Evolutionary conservation across 2,797 vertebrate species (phyloP).

Genomic region (Halcyon leucocephala): DNA sequence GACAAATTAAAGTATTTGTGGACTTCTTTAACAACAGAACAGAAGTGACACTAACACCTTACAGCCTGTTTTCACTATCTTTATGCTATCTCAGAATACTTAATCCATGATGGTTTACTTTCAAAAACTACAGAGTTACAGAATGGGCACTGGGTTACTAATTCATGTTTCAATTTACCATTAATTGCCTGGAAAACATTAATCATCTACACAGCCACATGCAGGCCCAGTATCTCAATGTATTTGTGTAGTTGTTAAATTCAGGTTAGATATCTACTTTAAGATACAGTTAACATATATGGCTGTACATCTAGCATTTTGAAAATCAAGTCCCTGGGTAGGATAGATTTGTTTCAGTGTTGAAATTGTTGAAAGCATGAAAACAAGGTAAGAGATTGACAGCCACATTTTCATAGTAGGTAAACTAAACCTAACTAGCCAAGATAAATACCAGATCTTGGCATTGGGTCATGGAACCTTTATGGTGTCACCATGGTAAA

Average conservation of each 20-base stretch:
- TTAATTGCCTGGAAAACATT: neutral
- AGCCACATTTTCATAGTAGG: neutral
- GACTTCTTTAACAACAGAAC: neutral
- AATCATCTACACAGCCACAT: neutral
- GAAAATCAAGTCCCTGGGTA: rapidly evolving
- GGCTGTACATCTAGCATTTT: neutral
- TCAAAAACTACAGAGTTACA: neutral
- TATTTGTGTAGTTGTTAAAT: neutral
- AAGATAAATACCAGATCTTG: slow-evolving; percentile 13
- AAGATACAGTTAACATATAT: neutral
- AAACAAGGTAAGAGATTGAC: neutral
- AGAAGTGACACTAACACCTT: neutral
- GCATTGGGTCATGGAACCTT: neutral
- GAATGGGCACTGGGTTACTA: neutral
- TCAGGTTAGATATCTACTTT: neutral
- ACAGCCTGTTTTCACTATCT: neutral
- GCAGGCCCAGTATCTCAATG: neutral
- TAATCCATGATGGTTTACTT: neutral
- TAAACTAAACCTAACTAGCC: neutral
- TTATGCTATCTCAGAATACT: neutral
- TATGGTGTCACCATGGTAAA: neutral
- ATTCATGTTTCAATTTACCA: neutral
- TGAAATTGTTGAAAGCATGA: neutral
- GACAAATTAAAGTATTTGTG: neutral
- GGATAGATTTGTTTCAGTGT: neutral